Evolutionary conservation across 2,113 vertebrate species (phyloP), one percentile per base, ranked within the genome.

Genomic region (Pachycephala philippinensis): DNA sequence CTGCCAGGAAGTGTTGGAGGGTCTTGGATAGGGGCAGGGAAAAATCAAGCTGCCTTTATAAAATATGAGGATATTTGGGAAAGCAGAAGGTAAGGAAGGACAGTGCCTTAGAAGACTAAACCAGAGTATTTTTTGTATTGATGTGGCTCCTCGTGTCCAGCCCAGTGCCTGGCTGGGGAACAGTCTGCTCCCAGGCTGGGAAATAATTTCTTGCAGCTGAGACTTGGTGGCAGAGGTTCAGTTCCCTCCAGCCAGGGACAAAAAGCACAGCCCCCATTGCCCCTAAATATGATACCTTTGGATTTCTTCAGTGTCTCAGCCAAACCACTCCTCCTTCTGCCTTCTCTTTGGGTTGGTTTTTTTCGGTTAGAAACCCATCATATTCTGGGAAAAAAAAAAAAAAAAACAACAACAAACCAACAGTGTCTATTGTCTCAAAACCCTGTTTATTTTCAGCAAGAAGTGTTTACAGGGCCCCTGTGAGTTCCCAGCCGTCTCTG

Each of bases 1-100:
- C 52, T 70, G 47, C 42, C 42, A 0, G 1, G 1, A 33, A 27
- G 16, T 0, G 1, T 4, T 7, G 19, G 60, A 72, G 12, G 44
- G 49, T 42, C 66, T 33, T 9, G 59, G 35, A 9, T 11, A 24
- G 7, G 1, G 11, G 63, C 49, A 60, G 16, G 15, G 30, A 9
- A 28, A 84, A 60, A 26, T 13, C 23, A 42, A 77, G 9, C 45
- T 37, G 49, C 4, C 22, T 80, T n/a, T 31, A 11, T 13, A n/a
- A 42, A 63, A 28, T 31, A 0, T 7, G 7, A 0, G 53, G 37
- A 14, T 5, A 15, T 65, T 10, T 45, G 47, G 50, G 35, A 23
- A 74, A 72, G 53, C 28, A 53, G 49, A 40, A 52, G 18, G 64
- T 19, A 31, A 17, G 7, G 27, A 82, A 71, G 37, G 26, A 20